These are phyloP conservation scores for Lacerta bilineata DNA, from an alignment of 2,797 vertebrate species.

Conservation along the genomic window DNA sequence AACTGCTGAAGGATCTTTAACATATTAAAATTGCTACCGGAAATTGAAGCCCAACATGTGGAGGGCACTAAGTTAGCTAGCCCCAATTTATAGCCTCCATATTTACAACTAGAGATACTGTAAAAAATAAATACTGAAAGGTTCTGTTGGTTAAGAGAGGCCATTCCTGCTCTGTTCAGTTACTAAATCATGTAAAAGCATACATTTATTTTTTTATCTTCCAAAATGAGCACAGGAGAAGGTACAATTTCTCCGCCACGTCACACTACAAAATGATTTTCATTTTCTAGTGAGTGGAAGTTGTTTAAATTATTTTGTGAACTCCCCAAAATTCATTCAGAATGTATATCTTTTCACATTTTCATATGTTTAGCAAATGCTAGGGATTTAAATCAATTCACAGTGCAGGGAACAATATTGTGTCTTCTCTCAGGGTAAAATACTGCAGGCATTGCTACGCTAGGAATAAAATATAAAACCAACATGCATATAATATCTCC, in stretches of 20 bases:
- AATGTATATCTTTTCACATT: neutral
- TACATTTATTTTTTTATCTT: neutral
- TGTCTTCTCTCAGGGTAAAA: conserved; percentile 32
- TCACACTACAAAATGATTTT: conserved; percentile 6
- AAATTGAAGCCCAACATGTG: too few relatives aligned
- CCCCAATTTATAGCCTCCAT: neutral
- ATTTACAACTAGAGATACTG: neutral
- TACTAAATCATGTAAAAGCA: neutral
- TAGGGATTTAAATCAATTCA: conserved; percentile 35
- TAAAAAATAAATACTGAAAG: accelerated
- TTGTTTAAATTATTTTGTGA: neutral
- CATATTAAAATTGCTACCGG: neutral
- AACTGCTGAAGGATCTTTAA: neutral
- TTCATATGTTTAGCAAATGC: conserved; percentile 27
- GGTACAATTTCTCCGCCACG: conserved; percentile 1
- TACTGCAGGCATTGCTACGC: conserved; percentile 21
- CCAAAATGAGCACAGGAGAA: neutral
- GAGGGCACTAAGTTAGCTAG: neutral
- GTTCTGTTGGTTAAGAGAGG: neutral
- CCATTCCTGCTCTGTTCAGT: neutral
- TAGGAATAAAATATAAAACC: conserved; percentile 45
- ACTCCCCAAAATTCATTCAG: conserved; percentile 17
- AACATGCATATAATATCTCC: conserved; percentile 23
- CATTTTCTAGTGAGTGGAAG: neutral
- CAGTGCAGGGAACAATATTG: conserved; percentile 12